phyloP scores from a whole-genome alignment of 2,113 vertebrate species.

The Empidonax alnorum region DNA sequence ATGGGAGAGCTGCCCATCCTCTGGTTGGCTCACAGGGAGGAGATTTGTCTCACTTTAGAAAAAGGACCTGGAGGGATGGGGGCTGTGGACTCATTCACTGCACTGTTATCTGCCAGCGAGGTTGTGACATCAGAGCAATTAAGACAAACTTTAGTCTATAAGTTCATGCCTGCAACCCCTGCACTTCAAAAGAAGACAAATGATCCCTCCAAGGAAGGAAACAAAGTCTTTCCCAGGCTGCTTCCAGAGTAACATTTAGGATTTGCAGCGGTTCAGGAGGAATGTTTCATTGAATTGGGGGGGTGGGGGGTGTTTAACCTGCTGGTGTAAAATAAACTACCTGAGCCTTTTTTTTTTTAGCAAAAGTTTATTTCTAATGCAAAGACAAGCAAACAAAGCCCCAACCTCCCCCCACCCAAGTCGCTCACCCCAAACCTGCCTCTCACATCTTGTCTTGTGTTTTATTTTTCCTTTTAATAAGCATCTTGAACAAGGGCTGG shows the following conservation, averaged over 20 bases:
- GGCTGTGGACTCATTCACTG: constrained; percentile 70
- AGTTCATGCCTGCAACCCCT: constrained; percentile 77
- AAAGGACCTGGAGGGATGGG: constrained; percentile 74
- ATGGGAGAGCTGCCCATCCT: constrained; percentile 57
- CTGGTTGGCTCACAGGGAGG: constrained; percentile 62
- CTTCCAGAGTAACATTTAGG: constrained; percentile 62
- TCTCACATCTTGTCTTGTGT: not conserved
- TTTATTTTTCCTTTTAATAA: not conserved
- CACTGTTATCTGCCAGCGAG: constrained; percentile 73
- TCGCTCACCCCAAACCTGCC: not conserved
- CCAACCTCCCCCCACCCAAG: not conserved
- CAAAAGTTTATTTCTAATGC: constrained; percentile 30
- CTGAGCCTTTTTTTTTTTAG: not conserved
- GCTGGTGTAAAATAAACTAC: not conserved
- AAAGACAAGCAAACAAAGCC: not conserved
- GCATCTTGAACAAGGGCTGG: not conserved
- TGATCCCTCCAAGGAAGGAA: constrained; percentile 73
- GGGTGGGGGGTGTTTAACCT: not conserved
- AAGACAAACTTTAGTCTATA: constrained; percentile 79
- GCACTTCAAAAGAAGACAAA: constrained; percentile 78
- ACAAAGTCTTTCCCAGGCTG: constrained; percentile 55
- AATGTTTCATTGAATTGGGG: not conserved
- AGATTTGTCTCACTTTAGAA: constrained; percentile 82
- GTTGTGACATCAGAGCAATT: constrained; percentile 78
- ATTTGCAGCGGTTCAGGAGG: constrained; percentile 49